phyloP scores from a whole-genome alignment of 2,888 invertebrate genomes.

The Xestia rhomboidea region DNA sequence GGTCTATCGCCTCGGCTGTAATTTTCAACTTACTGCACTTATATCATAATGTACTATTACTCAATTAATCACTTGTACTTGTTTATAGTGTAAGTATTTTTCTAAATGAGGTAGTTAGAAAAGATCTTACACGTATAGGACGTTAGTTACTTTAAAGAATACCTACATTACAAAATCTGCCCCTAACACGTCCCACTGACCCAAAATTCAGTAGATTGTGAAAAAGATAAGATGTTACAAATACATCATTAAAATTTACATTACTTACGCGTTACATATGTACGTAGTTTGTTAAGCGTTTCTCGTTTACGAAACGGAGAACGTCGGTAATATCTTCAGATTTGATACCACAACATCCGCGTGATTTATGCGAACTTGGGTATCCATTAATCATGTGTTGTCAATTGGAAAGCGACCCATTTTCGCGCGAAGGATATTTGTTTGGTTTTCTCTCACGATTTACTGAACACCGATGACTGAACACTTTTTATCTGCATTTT shows the following conservation, averaged over 20 bases:
- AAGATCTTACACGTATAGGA: not conserved
- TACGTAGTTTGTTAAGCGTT: slow-evolving; percentile 47
- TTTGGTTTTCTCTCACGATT: slow-evolving; percentile 79
- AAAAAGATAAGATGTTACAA: slow-evolving; percentile 8
- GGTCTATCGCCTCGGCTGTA: too few species aligned
- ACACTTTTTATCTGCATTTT: slow-evolving; percentile 68
- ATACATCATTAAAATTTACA: slow-evolving; percentile 11
- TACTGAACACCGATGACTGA: slow-evolving; percentile 73
- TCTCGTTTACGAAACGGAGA: slow-evolving; percentile 63
- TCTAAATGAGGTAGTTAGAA: too few species aligned
- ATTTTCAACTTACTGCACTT: too few species aligned
- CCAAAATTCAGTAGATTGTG: slow-evolving; percentile 18
- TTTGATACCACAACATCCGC: slow-evolving; percentile 77
- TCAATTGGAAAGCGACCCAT: slow-evolving; percentile 85
- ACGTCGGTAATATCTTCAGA: slow-evolving; percentile 71
- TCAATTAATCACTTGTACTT: too few species aligned
- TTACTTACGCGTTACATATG: not conserved
- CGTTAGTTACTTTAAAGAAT: not conserved
- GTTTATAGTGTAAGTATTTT: too few species aligned
- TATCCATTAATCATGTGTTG: slow-evolving; percentile 84
- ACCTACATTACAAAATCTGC: not conserved
- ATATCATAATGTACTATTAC: too few species aligned
- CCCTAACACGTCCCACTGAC: not conserved
- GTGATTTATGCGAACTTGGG: slow-evolving; percentile 82
- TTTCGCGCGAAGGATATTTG: slow-evolving; percentile 78